Percentiles rank a stretch among this genome's conserved stretches.
phyloP scores from a whole-genome alignment of 2,113 vertebrate genomes.

The Lathamus discolor region DNA sequence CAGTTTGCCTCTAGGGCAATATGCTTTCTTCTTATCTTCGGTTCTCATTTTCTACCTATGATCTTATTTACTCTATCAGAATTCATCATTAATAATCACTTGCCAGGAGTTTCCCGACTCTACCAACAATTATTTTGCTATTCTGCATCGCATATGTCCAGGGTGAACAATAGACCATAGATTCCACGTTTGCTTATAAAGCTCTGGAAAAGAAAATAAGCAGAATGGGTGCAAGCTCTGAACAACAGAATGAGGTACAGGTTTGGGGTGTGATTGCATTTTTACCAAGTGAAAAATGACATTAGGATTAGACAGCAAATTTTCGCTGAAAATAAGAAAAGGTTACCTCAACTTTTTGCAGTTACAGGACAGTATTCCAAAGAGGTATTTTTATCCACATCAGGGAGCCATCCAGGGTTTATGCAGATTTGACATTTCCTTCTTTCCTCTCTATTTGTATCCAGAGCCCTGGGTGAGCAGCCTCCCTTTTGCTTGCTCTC shows the following conservation, averaged over 20 bases:
- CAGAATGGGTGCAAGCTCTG: not conserved
- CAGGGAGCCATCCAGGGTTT: not conserved
- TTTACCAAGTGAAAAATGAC: not conserved
- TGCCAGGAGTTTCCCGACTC: not conserved
- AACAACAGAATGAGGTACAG: not conserved
- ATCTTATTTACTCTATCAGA: not conserved
- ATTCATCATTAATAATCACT: not conserved
- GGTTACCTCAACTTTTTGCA: not conserved
- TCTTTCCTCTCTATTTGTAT: slow-evolving; percentile 11
- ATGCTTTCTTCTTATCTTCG: not conserved
- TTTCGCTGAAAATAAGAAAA: slow-evolving; percentile 16
- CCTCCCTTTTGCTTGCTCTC: not conserved
- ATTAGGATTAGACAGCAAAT: not conserved
- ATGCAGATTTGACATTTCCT: slow-evolving; percentile 64
- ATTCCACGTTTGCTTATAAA: not conserved
- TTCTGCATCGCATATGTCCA: not conserved
- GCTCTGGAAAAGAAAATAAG: not conserved
- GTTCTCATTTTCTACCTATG: not conserved
- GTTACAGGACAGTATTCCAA: not conserved
- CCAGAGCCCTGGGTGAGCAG: not conserved
- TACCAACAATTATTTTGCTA: not conserved
- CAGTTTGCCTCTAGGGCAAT: not conserved
- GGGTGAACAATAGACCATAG: not conserved
- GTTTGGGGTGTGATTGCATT: not conserved
- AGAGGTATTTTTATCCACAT: not conserved